These are phyloP conservation scores for Rhynchotus rufescens DNA, from an alignment of 2,797 vertebrate genomes.

Conservation along the genomic window DNA sequence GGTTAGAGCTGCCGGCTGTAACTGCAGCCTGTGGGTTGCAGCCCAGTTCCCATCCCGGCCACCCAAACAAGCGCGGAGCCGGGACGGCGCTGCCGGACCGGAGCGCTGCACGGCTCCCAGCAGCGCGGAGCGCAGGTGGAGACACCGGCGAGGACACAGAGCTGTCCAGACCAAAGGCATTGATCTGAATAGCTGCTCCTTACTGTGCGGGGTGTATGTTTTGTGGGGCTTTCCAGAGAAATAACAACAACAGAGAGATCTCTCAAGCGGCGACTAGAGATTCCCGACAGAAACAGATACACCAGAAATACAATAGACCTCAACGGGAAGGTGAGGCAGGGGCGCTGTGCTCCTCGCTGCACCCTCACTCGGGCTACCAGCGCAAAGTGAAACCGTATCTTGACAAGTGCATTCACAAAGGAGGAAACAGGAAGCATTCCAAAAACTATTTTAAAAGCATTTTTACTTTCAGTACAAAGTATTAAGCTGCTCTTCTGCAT, in stretches of 20 bases:
- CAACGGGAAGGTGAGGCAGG: not conserved
- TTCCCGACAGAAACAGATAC: fast-evolving
- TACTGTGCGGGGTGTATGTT: fast-evolving
- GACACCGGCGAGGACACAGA: not conserved
- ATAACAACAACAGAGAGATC: not conserved
- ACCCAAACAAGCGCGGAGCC: fast-evolving
- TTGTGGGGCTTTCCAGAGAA: fast-evolving
- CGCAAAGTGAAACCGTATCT: not conserved
- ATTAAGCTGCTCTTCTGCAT: not conserved
- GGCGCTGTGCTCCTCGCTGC: not conserved
- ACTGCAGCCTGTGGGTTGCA: fast-evolving
- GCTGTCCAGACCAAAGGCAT: fast-evolving
- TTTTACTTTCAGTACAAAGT: not conserved
- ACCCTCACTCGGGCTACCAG: fast-evolving
- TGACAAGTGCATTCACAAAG: not conserved
- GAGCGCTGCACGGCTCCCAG: not conserved
- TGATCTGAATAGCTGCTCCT: not conserved
- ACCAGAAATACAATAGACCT: fast-evolving
- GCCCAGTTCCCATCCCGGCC: not conserved
- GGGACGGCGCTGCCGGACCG: not conserved
- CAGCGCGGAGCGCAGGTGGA: fast-evolving
- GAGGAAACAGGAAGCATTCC: slow-evolving; percentile 54
- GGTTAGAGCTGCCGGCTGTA: not conserved
- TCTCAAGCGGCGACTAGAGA: fast-evolving
- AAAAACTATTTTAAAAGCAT: not conserved